phyloP scores from a whole-genome alignment of 92 coral and sea anemone species.

The Parazoanthus atlanticus region DNA sequence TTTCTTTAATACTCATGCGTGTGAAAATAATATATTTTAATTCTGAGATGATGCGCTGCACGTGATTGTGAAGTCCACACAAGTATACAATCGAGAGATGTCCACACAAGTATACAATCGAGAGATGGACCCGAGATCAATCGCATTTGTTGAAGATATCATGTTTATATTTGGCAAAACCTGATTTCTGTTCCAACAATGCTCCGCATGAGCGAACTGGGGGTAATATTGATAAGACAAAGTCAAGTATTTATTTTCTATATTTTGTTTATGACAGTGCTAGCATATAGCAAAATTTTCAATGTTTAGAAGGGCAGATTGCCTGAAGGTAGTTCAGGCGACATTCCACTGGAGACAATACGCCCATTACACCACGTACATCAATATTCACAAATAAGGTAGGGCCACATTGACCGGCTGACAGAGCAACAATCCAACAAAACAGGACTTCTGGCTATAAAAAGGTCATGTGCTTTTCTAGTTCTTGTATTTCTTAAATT shows the following conservation, averaged over 20 bases:
- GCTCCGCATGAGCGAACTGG: background rate
- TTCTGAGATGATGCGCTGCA: too few species aligned
- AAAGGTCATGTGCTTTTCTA: too few species aligned
- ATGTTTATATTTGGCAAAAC: background rate
- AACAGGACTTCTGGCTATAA: background rate
- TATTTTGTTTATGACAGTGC: background rate
- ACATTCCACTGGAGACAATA: background rate
- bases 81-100: background rate
- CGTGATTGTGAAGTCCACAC: background rate
- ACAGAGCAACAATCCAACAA: background rate
- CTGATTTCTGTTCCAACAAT: background rate
- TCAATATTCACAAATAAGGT: background rate
- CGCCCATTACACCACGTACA: background rate
- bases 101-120: background rate
- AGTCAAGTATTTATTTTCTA: background rate
- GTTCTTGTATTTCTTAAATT: background rate
- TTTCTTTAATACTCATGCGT: too few species aligned
- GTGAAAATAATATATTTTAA: too few species aligned
- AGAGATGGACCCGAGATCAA: background rate
- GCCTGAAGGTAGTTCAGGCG: background rate
- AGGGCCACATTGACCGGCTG: background rate
- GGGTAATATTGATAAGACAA: background rate
- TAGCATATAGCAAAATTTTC: background rate
- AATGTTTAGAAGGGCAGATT: background rate
- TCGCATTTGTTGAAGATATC: background rate